Evolutionary conservation across 2,113 vertebrate species (phyloP).

Genomic region (Lampris incognitus): DNA sequence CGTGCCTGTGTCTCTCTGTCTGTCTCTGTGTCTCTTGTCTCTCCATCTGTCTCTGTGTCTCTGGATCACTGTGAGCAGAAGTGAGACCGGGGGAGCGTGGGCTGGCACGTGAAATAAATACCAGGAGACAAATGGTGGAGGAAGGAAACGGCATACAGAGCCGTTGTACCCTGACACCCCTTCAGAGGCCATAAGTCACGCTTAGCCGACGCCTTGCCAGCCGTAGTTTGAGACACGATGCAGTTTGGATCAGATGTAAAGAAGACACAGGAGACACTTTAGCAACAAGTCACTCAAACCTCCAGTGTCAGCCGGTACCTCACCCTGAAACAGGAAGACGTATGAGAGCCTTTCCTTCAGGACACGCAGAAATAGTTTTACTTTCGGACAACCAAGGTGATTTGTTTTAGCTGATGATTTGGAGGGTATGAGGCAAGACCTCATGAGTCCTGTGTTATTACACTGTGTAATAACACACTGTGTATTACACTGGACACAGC

Average conservation of each 20-base stretch:
- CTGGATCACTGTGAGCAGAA: not conserved
- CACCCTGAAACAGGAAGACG: not conserved
- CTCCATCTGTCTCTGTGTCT: too few species aligned
- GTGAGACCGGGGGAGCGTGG: constrained; percentile 63
- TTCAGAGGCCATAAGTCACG: constrained; percentile 59
- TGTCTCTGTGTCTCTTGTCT: too few species aligned
- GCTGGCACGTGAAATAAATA: constrained; percentile 72
- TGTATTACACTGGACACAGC: too few species aligned
- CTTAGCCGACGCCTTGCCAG: constrained; percentile 33
- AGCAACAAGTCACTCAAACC: too few species aligned
- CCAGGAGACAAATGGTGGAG: constrained; percentile 64
- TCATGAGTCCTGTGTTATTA: not conserved
- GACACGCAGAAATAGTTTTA: not conserved
- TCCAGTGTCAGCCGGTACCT: not conserved
- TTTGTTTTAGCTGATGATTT: not conserved
- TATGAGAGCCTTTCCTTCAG: not conserved
- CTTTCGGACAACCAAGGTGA: not conserved
- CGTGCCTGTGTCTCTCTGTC: too few species aligned
- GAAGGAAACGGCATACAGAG: constrained; percentile 42
- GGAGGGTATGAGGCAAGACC: not conserved
- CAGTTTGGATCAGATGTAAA: constrained; percentile 24
- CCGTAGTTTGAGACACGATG: not conserved
- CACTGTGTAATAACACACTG: not conserved
- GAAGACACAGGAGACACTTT: not conserved
- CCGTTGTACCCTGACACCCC: constrained; percentile 57